These are phyloP conservation scores for Lepisosteus osseus DNA, from an alignment of 2,113 vertebrate species.

Conservation along the genomic window DNA sequence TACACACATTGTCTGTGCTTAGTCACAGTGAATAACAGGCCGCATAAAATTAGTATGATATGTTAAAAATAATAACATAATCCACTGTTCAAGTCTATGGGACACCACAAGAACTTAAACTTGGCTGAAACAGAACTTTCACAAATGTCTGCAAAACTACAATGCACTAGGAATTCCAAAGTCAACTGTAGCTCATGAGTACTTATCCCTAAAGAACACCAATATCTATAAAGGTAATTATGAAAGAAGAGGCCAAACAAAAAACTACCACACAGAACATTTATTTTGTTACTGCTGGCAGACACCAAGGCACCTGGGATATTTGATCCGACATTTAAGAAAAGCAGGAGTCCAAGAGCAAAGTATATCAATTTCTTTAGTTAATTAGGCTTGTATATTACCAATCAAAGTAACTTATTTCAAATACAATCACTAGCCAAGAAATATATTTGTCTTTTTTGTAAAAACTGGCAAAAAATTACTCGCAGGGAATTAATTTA, in stretches of 20 bases:
- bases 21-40: no score
- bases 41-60: no score
- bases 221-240: conserved; percentile 53
- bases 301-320: conserved; percentile 70
- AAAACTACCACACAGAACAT: conserved; percentile 43
- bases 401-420: conserved; percentile 50
- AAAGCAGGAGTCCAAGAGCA: conserved; percentile 34
- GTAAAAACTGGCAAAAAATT: conserved; percentile 46
- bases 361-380: conserved; percentile 53
- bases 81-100: conserved; percentile 16
- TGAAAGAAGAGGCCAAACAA: conserved; percentile 31
- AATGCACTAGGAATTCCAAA: conserved; percentile 20
- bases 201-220: conserved; percentile 30
- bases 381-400: conserved; percentile 60
- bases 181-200: conserved; percentile 34
- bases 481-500: conserved; percentile 34
- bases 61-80: conserved; percentile 22
- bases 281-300: conserved; percentile 64
- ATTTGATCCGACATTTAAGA: conserved; percentile 56
- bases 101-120: conserved; percentile 9
- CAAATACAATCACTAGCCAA: conserved; percentile 54
- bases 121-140: conserved; percentile 9
- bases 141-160: conserved; percentile 23
- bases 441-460: conserved; percentile 63
- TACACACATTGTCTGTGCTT: no score